Base-by-base conservation (phyloP, 2,797 vertebrate species). In the Pteronotus mesoamericanus region DNA sequence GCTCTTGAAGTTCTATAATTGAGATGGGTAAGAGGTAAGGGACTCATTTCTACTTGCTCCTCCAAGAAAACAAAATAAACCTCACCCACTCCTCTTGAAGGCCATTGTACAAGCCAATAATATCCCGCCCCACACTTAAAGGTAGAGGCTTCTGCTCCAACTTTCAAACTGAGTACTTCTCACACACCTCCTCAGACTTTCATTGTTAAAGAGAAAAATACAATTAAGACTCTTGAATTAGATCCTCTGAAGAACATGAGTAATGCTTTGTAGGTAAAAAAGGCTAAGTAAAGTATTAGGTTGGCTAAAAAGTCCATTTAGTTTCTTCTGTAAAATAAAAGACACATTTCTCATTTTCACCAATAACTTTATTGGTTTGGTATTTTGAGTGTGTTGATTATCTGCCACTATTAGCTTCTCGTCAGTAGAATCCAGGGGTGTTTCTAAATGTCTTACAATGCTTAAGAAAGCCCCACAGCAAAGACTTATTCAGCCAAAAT, bases 121-220 rank as follows among this genome's bases (percentile, higher is more conserved):
- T n/a, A 55, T 1, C 22, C 8, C 2, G 2, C 7, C 22, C 22
- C 26, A 15, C 7, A 6, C 3, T 53, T 29, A 15, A 26, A 32
- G 21, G 11, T 48, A 2, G 9, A 32, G 14, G 9, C 19, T 42
- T 46, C 26, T 8, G 0, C 42, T 80, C 37, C 18, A 91, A 0
- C 15, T 42, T 42, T 46, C 34, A 86, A 19, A 19, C 42, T 74
- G 34, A 57, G 42, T 1, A 4, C 9, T 32, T 46, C 51, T 39
- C 37, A 82, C 48, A 75, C 19, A 78, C 18, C 15, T 93, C 2
- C 37, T 5, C 18, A 22, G 34, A 75, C 14, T 3, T 42, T 3
- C 9, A 4, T 51, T 57, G 34, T 37, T 59, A 21, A 72, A 88
- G 48, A 69, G 26, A 32, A 88, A 82, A 26, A 34, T 14, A 5